Conservation (phyloP, 2,888 invertebrate genomes). For the Idaea straminata region DNA sequence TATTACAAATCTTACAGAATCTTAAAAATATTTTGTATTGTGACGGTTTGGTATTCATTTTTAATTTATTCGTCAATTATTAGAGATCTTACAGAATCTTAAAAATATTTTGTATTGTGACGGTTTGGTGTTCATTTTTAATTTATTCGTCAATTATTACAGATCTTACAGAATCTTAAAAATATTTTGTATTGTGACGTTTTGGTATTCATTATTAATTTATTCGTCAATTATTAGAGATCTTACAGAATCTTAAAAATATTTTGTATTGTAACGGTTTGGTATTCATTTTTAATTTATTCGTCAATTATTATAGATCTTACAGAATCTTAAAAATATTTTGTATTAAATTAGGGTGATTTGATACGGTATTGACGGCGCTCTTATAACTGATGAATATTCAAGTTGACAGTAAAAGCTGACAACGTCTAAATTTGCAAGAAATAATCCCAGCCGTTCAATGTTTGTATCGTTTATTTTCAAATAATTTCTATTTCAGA, state of each 20-base stretch:
- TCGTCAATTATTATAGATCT: no score
- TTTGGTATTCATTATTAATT: no score
- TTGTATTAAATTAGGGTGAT: constrained; percentile 36
- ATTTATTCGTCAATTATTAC: no score
- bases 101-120: no score
- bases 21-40: constrained; percentile 11
- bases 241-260: no score
- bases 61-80: not conserved
- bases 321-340: no score
- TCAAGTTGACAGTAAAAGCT: constrained; percentile 55
- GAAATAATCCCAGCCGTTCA: constrained; percentile 55
- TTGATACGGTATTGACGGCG: constrained; percentile 49
- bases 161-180: no score
- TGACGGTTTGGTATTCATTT: not conserved
- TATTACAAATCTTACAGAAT: constrained; percentile 14
- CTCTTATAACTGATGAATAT: constrained; percentile 60
- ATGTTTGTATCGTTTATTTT: constrained; percentile 52
- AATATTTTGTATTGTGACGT: no score
- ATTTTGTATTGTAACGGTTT: no score
- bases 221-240: no score
- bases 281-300: no score
- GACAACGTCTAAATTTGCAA: constrained; percentile 64
- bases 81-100: constrained; percentile 18
- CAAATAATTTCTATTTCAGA: constrained; percentile 28
- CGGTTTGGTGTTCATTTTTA: no score